Conservation (phyloP, 2,888 invertebrate genomes). For the Drosophila macrospina region DNA sequence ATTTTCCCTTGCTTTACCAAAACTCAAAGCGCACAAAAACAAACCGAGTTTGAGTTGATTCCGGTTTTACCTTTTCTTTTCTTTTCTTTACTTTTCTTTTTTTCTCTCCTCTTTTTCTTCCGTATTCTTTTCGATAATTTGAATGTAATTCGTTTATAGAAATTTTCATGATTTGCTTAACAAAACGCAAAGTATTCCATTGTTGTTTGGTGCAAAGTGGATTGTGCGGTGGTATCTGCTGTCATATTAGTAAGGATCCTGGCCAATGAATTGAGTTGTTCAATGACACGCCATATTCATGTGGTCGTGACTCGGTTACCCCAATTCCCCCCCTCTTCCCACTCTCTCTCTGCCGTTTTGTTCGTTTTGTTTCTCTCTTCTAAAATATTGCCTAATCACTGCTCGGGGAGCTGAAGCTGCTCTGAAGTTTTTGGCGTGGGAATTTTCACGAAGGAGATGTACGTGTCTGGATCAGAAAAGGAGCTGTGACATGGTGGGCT, state of each 20-base stretch:
- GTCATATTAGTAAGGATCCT: conserved; percentile 27
- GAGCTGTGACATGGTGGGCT: background rate
- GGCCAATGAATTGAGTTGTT: conserved; percentile 64
- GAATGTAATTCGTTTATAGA: conserved; percentile 73
- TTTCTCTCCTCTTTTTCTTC: too few species aligned
- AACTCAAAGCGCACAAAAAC: conserved; percentile 25
- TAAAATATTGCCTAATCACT: conserved; percentile 77
- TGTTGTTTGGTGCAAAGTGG: conserved; percentile 32
- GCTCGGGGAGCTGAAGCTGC: conserved; percentile 51
- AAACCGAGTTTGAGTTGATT: conserved; percentile 6
- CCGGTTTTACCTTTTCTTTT: conserved; percentile 7
- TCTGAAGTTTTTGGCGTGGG: conserved; percentile 40
- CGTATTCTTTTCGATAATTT: conserved; percentile 59
- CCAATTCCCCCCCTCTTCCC: background rate
- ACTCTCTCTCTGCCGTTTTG: background rate
- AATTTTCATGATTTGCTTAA: conserved; percentile 76
- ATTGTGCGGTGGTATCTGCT: conserved; percentile 30
- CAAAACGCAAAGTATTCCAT: conserved; percentile 62
- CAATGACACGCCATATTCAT: conserved; percentile 71
- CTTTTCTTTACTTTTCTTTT: background rate
- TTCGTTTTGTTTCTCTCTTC: conserved; percentile 1
- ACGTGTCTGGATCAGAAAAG: conserved; percentile 44
- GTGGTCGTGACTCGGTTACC: conserved; percentile 42
- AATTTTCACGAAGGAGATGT: conserved; percentile 44
- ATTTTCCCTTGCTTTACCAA: conserved; percentile 8